Percentiles rank a stretch among this genome's conserved stretches.
phyloP scores from a whole-genome alignment of 2,888 invertebrate genomes.

The Galerucella nymphaeae region DNA sequence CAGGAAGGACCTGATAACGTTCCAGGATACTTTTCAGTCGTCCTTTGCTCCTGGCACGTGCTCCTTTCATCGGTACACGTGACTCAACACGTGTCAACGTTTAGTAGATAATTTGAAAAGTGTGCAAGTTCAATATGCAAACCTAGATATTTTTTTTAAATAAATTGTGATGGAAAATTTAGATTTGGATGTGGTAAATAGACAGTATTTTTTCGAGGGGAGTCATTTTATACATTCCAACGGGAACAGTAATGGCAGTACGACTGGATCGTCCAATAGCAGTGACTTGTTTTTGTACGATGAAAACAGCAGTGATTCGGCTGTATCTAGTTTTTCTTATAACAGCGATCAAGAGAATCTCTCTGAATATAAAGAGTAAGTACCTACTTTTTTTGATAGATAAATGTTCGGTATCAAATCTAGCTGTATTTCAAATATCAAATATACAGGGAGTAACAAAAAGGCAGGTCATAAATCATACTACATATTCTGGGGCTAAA shows the following conservation, averaged over 20 bases:
- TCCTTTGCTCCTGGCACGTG: constrained; percentile 53
- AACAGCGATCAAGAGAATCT: constrained; percentile 87
- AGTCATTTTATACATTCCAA: constrained; percentile 65
- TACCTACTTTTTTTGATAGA: too few relatives aligned
- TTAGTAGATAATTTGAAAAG: constrained; percentile 37
- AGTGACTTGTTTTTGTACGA: constrained; percentile 79
- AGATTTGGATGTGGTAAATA: constrained; percentile 75
- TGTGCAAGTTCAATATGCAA: constrained; percentile 22
- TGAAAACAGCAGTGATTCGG: constrained; percentile 71
- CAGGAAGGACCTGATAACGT: constrained; percentile 41
- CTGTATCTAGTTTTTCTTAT: constrained; percentile 76
- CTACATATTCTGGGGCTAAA: too few relatives aligned
- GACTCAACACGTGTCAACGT: constrained; percentile 39
- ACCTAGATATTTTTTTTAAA: not conserved
- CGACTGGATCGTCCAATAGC: constrained; percentile 71
- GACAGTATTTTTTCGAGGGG: constrained; percentile 73
- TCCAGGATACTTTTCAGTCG: constrained; percentile 53
- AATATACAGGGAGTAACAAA: too few relatives aligned
- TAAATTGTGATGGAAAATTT: constrained; percentile 70
- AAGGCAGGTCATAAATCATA: too few relatives aligned
- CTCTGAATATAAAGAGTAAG: constrained; percentile 75
- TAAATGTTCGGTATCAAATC: too few relatives aligned
- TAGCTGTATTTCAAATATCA: too few relatives aligned
- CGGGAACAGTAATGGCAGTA: constrained; percentile 68
- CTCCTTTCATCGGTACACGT: constrained; percentile 50